phyloP scores from a whole-genome alignment of 2,888 invertebrate species.

The Mythimna vitellina region DNA sequence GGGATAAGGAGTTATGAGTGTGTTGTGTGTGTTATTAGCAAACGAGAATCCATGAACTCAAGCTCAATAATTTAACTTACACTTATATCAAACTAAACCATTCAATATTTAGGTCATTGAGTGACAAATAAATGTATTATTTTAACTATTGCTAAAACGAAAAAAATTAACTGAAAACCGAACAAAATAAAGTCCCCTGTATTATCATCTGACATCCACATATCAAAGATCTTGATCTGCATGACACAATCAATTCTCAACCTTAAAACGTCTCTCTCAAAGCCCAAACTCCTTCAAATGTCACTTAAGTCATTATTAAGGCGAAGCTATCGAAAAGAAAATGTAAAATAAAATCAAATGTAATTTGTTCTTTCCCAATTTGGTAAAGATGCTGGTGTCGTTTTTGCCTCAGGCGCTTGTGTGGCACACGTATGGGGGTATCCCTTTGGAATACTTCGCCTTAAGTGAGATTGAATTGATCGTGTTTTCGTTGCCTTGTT shows the following conservation, averaged over 20 bases:
- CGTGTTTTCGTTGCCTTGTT: conserved; percentile 65
- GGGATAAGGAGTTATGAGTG: too few species aligned
- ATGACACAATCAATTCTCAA: neutral
- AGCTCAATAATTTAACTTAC: too few species aligned
- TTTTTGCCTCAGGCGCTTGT: conserved; percentile 55
- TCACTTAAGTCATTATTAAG: conserved; percentile 61
- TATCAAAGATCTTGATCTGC: conserved; percentile 54
- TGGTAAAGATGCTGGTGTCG: conserved; percentile 63
- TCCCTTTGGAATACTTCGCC: conserved; percentile 68
- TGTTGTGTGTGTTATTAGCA: too few species aligned
- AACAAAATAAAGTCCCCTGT: conserved; percentile 58
- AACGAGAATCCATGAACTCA: too few species aligned
- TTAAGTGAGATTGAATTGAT: conserved; percentile 81
- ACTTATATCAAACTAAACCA: too few species aligned
- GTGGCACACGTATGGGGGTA: conserved; percentile 44
- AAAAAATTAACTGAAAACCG: neutral
- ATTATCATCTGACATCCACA: conserved; percentile 64
- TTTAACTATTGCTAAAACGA: neutral
- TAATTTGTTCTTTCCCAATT: conserved; percentile 86
- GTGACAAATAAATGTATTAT: too few species aligned
- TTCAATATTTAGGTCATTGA: too few species aligned
- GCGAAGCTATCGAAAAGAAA: conserved; percentile 80
- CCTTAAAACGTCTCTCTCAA: neutral
- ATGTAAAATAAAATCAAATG: conserved; percentile 89
- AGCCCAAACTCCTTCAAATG: conserved; percentile 33